phyloP scores from a whole-genome alignment of 2,888 invertebrate species.

The Lasius fuliginosus region DNA sequence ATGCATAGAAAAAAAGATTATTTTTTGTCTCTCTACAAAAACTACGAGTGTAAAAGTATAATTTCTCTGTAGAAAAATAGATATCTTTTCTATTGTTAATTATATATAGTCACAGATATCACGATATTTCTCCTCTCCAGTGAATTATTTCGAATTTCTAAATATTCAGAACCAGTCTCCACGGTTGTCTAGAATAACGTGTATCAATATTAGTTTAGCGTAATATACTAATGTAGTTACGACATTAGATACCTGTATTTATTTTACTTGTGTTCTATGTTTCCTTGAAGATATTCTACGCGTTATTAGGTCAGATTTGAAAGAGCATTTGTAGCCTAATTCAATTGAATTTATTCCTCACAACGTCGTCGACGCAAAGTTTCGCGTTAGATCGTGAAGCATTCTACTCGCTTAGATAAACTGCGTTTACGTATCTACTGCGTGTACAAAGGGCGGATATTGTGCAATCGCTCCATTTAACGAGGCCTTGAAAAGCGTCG shows the following conservation, averaged over 20 bases:
- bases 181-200: not conserved
- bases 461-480: conserved; percentile 26
- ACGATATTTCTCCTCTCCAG: not conserved
- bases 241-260: not conserved
- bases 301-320: not conserved
- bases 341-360: conserved; percentile 28
- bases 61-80: not conserved
- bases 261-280: not conserved
- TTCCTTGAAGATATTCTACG: not conserved
- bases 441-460: conserved; percentile 10
- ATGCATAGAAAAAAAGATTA: not conserved
- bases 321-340: not conserved
- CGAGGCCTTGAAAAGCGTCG: conserved; percentile 22
- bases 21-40: not conserved
- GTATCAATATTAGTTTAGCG: conserved; percentile 9
- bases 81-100: not conserved
- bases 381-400: conserved; percentile 2
- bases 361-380: not conserved
- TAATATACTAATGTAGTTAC: not conserved
- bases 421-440: conserved; percentile 28
- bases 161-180: not conserved
- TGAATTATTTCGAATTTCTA: not conserved
- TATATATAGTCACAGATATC: not conserved
- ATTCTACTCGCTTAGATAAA: conserved; percentile 34
- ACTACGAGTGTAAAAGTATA: not conserved